These are phyloP conservation scores for Colius striatus DNA, from an alignment of 2,113 vertebrate species.

Conservation along the genomic window DNA sequence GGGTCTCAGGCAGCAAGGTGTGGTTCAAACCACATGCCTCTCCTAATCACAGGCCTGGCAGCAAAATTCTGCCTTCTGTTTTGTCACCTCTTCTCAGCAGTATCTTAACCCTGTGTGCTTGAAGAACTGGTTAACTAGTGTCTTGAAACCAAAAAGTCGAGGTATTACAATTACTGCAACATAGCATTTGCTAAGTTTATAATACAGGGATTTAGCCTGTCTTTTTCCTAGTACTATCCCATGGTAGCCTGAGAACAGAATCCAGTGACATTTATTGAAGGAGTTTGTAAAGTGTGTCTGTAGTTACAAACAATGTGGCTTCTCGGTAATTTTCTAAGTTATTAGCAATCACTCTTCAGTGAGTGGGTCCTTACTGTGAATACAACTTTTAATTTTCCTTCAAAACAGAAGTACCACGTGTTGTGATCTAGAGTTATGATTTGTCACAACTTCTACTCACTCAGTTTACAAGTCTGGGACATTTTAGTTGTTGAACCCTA, in stretches of 20 bases:
- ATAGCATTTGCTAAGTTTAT: background rate
- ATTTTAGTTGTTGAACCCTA: background rate
- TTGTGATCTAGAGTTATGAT: background rate
- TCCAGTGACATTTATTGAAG: background rate
- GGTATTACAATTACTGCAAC: background rate
- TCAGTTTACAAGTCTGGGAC: background rate
- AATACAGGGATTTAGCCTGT: background rate
- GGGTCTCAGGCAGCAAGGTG: fast-evolving
- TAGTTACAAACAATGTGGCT: background rate
- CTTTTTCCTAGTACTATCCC: background rate
- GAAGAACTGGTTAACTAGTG: background rate
- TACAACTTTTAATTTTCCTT: background rate
- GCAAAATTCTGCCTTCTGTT: background rate
- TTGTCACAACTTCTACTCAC: background rate
- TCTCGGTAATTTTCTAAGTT: background rate
- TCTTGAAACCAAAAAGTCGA: background rate
- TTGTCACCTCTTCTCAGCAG: background rate
- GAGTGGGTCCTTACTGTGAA: background rate
- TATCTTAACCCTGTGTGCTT: background rate
- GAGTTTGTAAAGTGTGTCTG: background rate
- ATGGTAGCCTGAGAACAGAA: background rate
- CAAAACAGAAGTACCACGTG: background rate
- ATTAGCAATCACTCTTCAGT: background rate
- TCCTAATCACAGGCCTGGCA: background rate
- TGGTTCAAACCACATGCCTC: background rate